phyloP scores from a whole-genome alignment of 2,113 vertebrate genomes.

The Tragelaphus imberbis region DNA sequence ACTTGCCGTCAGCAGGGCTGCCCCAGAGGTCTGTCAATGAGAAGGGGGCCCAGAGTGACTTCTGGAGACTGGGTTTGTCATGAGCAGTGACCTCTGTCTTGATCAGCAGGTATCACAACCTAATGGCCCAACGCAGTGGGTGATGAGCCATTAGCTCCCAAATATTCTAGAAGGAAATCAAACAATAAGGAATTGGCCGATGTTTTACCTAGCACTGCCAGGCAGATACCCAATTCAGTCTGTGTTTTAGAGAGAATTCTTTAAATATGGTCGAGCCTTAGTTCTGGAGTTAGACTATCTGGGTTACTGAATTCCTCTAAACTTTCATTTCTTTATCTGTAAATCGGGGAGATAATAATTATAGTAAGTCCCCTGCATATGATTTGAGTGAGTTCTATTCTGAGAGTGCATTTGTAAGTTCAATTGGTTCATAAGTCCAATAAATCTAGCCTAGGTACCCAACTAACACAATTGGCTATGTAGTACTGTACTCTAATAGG shows the following conservation, averaged over 20 bases:
- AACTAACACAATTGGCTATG: neutral
- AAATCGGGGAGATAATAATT: neutral
- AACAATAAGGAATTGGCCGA: neutral
- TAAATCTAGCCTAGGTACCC: neutral
- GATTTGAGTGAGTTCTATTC: neutral
- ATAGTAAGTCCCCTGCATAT: neutral
- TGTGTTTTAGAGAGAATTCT: neutral
- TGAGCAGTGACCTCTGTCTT: neutral
- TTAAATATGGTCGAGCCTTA: neutral
- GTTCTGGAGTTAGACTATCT: neutral
- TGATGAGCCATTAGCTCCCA: neutral
- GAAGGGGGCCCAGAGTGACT: neutral
- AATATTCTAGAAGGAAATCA: neutral
- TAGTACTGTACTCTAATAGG: neutral
- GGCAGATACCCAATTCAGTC: neutral
- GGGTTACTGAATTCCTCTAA: neutral
- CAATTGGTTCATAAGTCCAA: neutral
- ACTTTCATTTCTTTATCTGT: neutral
- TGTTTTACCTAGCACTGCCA: neutral
- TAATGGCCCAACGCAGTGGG: neutral
- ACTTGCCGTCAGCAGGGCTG: neutral
- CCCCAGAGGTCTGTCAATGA: neutral
- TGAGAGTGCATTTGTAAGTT: neutral
- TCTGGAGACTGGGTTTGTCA: neutral
- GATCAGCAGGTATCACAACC: fast-evolving